Base-by-base conservation (phyloP, 2,797 vertebrate genomes). In the Phrynocephalus forsythii region DNA sequence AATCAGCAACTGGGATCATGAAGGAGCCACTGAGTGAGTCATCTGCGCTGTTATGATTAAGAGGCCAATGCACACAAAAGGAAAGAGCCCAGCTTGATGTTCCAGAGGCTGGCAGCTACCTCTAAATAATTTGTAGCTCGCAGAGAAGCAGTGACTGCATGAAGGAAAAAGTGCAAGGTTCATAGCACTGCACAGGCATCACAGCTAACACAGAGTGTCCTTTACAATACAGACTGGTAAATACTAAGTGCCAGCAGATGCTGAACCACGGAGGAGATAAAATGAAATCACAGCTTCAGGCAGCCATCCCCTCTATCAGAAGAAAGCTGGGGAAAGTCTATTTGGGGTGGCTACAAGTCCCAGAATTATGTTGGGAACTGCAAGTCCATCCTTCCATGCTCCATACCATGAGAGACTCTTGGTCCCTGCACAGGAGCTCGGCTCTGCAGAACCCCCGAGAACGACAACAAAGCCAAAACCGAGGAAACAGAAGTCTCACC, bases 121-220 rank as follows among this genome's bases (percentile, higher is more conserved):
- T 11, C 44, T 87, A 82, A 82, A 82, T 75, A 75, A 82, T 82
- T 44, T 83, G 30, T 78, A 69, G 30, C 67, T 69, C 30, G 44
- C 30, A 83, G 33, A 63, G 73, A 44, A 77, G 48, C 73, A 78
- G 63, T 5, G 9, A 68, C 15, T 26, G 22, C 24, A 71, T 30
- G n/a, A 15, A 79, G 48, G 66, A 15, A 5, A 50, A n/a, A 16
- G 28, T 26, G 52, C 15, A 77, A 18, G 63, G 28, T 6, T 30
- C 16, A n/a, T 0, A 18, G 76, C 33, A 63, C 1, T n/a, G 52
- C 30, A 78, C 30, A 78, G 26, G 83, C 24, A 88, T n/a, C 66
- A 48, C 52, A 26, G 10, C 38, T 48, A 28, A 30, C 67, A 71
- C n/a, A 83, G 28, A 63, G 20, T 44, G 50, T 5, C 66, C 9